A percentile compares a stretch with the other conserved stretches of the same genome.
Evolutionary conservation across 1,140 invertebrate species (phyloP).

Genomic region (Amphibalanus amphitrite): DNA sequence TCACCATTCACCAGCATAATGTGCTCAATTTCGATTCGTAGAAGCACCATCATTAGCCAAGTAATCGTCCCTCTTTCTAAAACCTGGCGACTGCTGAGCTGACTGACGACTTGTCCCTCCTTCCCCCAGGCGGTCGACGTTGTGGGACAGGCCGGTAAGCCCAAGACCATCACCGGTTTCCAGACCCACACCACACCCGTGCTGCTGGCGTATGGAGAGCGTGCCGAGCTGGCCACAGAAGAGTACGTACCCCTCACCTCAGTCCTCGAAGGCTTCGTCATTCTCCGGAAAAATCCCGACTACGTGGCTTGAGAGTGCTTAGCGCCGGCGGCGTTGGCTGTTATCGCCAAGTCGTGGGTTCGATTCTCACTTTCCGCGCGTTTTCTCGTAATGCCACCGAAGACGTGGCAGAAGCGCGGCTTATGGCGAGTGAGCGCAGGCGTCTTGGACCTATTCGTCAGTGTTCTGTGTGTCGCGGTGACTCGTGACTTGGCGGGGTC

Average conservation of each 20-base stretch:
- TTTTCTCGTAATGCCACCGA: not conserved
- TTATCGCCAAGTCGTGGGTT: constrained; percentile 20
- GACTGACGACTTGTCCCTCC: constrained; percentile 18
- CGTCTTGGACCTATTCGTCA: no score
- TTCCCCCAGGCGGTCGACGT: constrained; percentile 83
- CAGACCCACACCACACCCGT: constrained; percentile 99
- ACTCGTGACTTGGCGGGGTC: no score
- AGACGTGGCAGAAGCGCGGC: not conserved
- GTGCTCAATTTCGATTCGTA: no score
- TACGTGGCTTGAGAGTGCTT: no score
- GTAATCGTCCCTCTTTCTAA: no score
- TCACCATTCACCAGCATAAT: no score
- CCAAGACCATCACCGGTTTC: constrained; percentile 98
- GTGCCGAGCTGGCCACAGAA: constrained; percentile 95
- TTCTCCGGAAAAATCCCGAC: constrained; percentile 65
- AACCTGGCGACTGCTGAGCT: no score
- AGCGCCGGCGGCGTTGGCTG: constrained; percentile 30
- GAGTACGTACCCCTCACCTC: constrained; percentile 90
- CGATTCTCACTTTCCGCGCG: not conserved
- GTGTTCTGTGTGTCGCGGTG: no score
- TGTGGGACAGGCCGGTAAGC: constrained; percentile 97
- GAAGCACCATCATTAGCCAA: no score
- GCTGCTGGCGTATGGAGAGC: constrained; percentile 84
- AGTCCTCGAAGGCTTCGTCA: constrained; percentile 98
- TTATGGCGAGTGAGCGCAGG: not conserved